Percentiles rank a stretch among this genome's conserved stretches.
Conservation (phyloP, 2,113 vertebrate species). For the Prunella himalayana region DNA sequence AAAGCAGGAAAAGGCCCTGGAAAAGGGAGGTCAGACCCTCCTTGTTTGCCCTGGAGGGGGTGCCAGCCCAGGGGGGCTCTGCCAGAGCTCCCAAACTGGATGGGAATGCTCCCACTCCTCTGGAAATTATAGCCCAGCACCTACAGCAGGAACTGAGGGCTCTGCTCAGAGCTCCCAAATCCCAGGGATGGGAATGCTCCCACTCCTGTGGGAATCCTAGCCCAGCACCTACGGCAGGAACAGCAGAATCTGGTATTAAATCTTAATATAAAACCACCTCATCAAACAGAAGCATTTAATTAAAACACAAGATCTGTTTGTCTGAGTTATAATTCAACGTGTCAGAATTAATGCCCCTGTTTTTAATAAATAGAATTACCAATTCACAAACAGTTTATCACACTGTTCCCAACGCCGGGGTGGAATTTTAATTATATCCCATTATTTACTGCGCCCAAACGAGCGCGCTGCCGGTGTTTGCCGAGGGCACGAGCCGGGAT, state of each 20-base stretch:
- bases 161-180: not conserved
- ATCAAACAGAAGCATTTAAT: slow-evolving; percentile 72
- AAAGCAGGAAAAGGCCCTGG: not conserved
- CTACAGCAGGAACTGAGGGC: not conserved
- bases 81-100: not conserved
- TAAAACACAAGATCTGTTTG: slow-evolving; percentile 74
- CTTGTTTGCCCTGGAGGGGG: not conserved
- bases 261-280: slow-evolving; percentile 49
- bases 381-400: slow-evolving; percentile 75
- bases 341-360: slow-evolving; percentile 75
- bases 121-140: not conserved
- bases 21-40: not conserved
- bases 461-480: slow-evolving; percentile 14
- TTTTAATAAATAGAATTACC: slow-evolving; percentile 79
- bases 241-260: slow-evolving; percentile 48
- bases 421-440: slow-evolving; percentile 71
- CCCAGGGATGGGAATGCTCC: not conserved
- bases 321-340: slow-evolving; percentile 70
- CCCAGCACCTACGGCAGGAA: not conserved
- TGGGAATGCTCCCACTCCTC: not conserved
- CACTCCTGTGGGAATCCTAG: not conserved
- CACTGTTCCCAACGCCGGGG: slow-evolving; percentile 36
- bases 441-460: slow-evolving; percentile 60
- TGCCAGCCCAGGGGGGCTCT: not conserved
- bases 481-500: slow-evolving; percentile 11